These are phyloP conservation scores for Uropetala carovei DNA, from an alignment of 2,888 invertebrate genomes.

Conservation along the genomic window DNA sequence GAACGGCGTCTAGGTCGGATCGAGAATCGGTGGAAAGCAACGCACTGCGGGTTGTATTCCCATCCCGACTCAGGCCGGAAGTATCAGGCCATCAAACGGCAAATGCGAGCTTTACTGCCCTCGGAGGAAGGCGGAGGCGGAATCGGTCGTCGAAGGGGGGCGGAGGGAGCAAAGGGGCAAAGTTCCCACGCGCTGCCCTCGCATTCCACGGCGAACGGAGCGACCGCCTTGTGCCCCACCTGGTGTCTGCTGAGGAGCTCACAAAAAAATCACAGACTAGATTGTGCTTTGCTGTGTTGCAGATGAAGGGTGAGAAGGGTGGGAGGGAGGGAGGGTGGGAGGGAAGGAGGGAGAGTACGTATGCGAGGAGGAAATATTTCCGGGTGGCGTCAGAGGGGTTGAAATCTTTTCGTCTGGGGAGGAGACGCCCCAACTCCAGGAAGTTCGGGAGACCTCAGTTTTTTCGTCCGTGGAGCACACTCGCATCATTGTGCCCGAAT, in stretches of 20 bases:
- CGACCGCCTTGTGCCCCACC: background rate
- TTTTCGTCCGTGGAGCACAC: background rate
- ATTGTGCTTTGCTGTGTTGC: slow-evolving; percentile 15
- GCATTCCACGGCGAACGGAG: slow-evolving; percentile 19
- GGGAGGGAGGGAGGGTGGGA: background rate
- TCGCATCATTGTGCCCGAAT: background rate
- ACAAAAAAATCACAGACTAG: background rate
- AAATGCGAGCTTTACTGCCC: slow-evolving; percentile 13
- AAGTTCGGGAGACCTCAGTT: background rate
- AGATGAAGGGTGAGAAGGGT: background rate
- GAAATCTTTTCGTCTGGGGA: background rate
- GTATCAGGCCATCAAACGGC: background rate
- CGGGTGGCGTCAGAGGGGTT: background rate
- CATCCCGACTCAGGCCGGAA: background rate
- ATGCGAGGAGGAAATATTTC: background rate
- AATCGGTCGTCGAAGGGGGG: background rate
- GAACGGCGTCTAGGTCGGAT: too few species aligned
- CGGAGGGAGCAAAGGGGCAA: slow-evolving; percentile 8
- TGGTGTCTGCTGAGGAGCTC: background rate
- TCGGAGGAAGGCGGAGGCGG: background rate
- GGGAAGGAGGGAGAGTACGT: background rate
- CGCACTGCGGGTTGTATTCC: background rate
- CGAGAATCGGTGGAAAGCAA: background rate
- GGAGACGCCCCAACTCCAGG: background rate
- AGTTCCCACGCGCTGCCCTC: slow-evolving; percentile 1